Evolutionary conservation across 2,113 vertebrate species (phyloP), one percentile per base, ranked within the genome.

Genomic region (Oenanthe oenanthe): DNA sequence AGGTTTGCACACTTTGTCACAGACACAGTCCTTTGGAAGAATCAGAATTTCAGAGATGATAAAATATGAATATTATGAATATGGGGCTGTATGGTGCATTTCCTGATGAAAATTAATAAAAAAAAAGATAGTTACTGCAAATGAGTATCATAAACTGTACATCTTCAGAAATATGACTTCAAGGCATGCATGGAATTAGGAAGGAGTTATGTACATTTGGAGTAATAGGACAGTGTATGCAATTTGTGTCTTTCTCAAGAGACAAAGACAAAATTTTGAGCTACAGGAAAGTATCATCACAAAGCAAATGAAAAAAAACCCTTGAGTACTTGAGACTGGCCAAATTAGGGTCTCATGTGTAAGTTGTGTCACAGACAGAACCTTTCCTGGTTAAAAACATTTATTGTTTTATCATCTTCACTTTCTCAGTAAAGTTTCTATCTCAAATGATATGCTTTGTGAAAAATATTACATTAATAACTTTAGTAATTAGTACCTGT

Each of bases 31-130:
- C 4, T 92, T 62, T 48, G n/a, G 21, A 87, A 81, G 18, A 10
- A 70, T 21, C 21, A 18, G 29, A 70, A 61, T 65, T 88, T 92
- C 10, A 48, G 45, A 85, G 18, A 43, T 29, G 7, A n/a, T 76
- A 65, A 68, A 84, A 42, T 28, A 47, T 1, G 0, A 5, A 48
- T 61, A 26, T 24, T 53, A 10, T 70, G 20, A 80, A 47, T 53
- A 43, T 2, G 1, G 13, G 14, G 7, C 12, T 2, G 1, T 5
- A 42, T 8, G 4, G 5, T 87, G 2, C 18, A 20, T 89, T 81
- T 89, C 22, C 26, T 48, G 12, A 36, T 40, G 12, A 54, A 57
- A 50, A 66, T 58, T 0, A 62, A 71, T 48, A n/a, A n/a, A n/a
- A n/a, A n/a, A n/a, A n/a, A n/a, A n/a, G 8, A 58, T 10, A 36